A percentile compares a stretch with the other conserved stretches of the same genome.
Conservation (phyloP, 2,797 vertebrate genomes). For the Thamnophis elegans region DNA sequence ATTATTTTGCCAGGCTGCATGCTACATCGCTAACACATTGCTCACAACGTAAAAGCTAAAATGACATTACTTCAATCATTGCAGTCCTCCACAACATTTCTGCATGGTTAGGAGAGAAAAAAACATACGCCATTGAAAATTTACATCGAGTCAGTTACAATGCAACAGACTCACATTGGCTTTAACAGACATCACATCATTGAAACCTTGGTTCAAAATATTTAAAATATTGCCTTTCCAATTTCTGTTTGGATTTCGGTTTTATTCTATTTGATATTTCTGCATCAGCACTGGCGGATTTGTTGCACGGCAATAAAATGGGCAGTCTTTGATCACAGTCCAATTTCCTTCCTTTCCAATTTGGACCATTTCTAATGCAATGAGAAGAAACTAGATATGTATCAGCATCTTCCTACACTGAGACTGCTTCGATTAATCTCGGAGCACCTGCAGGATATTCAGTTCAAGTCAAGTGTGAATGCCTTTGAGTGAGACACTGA, state of each 20-base stretch:
- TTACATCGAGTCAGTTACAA: conserved; percentile 42
- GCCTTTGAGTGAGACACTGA: conserved; percentile 10
- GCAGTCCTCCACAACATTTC: conserved; percentile 60
- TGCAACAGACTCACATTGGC: conserved; percentile 44
- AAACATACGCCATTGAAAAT: background rate
- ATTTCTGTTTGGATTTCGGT: conserved; percentile 52
- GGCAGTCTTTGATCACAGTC: conserved; percentile 34
- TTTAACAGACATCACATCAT: conserved; percentile 53
- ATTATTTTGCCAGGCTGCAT: conserved; percentile 70
- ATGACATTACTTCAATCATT: conserved; percentile 59
- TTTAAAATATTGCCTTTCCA: conserved; percentile 39
- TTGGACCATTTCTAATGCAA: conserved; percentile 46
- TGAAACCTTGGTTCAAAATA: conserved; percentile 49
- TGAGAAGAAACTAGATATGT: conserved; percentile 16
- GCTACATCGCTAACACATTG: conserved; percentile 72
- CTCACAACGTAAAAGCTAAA: conserved; percentile 65
- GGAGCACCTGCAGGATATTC: conserved; percentile 9
- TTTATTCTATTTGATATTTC: conserved; percentile 36
- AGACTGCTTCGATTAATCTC: conserved; percentile 34
- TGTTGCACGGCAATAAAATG: conserved; percentile 55
- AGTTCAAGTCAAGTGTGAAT: conserved; percentile 37
- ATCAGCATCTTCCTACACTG: conserved; percentile 9
- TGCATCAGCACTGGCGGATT: conserved; percentile 37
- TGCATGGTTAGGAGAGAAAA: conserved; percentile 43
- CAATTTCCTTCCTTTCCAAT: conserved; percentile 40